phyloP scores from a whole-genome alignment of 2,888 invertebrate species.

The Drosophila engyochracea region DNA sequence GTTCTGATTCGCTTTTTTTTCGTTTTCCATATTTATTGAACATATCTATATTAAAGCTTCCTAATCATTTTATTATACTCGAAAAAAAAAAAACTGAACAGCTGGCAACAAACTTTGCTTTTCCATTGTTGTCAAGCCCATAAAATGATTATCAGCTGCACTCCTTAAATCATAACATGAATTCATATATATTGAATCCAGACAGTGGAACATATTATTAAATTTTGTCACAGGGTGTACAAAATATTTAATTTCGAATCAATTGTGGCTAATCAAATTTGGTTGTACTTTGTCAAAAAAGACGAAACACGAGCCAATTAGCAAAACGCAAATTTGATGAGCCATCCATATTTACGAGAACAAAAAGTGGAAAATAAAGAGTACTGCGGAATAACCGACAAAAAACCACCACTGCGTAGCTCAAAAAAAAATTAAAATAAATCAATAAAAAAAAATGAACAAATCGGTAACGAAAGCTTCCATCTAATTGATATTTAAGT shows the following conservation, averaged over 20 bases:
- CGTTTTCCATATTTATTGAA: not conserved
- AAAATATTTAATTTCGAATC: constrained; percentile 45
- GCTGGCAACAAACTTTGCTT: constrained; percentile 10
- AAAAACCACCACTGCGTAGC: not conserved
- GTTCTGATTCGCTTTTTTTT: not conserved
- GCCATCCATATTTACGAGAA: constrained; percentile 28
- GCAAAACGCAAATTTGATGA: constrained; percentile 65
- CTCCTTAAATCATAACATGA: constrained; percentile 11
- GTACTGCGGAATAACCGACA: not conserved
- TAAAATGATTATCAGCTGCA: constrained; percentile 26
- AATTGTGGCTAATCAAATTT: constrained; percentile 60
- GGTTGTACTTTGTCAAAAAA: constrained; percentile 27
- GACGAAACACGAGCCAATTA: constrained; percentile 56
- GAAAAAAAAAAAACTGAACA: not conserved
- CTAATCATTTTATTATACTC: constrained; percentile 1
- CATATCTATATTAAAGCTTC: not conserved
- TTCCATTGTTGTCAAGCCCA: constrained; percentile 12
- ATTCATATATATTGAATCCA: not conserved
- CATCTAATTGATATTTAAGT: constrained; percentile 65
- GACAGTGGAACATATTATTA: not conserved
- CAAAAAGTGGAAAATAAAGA: constrained; percentile 24
- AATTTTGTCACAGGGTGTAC: not conserved
- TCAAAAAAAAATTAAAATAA: constrained; percentile 14
- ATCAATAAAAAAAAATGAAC: constrained; percentile 12
- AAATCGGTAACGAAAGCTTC: constrained; percentile 49